These are phyloP conservation scores for sheep (Ovis aries) DNA, from an alignment of 2,113 vertebrate genomes.

Conservation along the genomic window ARS-UI_Ramb_v3.0 NC_056063.1:19832001-19832500, in stretches of 20 bases:
- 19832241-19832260: not conserved
- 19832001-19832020: no score
- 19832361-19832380: not conserved
- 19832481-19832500: constrained; percentile 2
- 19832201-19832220: not conserved
- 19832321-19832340: not conserved
- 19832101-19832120: no score
- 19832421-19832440: not conserved
- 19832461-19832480: not conserved
- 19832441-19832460: not conserved
- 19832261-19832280: not conserved
- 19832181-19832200: not conserved
- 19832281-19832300: not conserved
- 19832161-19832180: not conserved
- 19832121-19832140: not conserved
- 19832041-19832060: no score
- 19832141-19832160: not conserved
- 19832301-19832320: not conserved
- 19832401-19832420: not conserved
- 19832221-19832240: not conserved
- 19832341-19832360: not conserved
- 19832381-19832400: not conserved
- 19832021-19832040: no score
- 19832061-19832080: no score
- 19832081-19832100: no score